Conservation (phyloP, 2,888 invertebrate genomes). For the Panopea generosa region DNA sequence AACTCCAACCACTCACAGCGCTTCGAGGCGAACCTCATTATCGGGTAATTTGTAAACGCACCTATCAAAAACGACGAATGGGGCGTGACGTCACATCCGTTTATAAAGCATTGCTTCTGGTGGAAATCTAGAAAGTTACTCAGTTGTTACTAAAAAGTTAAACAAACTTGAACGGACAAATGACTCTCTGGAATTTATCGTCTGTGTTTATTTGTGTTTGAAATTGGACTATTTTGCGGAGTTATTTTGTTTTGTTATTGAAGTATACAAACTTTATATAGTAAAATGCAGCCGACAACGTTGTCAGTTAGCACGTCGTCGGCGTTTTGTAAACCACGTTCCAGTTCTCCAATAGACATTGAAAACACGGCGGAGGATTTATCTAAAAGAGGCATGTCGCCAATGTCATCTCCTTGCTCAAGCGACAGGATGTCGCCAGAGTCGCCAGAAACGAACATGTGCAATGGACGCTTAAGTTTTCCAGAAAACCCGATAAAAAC, state of each 20-base stretch:
- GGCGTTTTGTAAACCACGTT: slow-evolving; percentile 55
- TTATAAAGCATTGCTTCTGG: slow-evolving; percentile 52
- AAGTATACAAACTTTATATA: background rate
- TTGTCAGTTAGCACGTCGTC: slow-evolving; percentile 57
- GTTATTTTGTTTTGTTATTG: background rate
- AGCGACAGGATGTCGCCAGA: slow-evolving; percentile 57
- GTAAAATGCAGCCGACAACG: slow-evolving; percentile 56
- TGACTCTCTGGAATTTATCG: background rate
- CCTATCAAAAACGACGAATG: slow-evolving; percentile 53
- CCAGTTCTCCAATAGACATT: slow-evolving; percentile 53
- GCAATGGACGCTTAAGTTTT: slow-evolving; percentile 48
- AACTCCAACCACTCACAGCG: slow-evolving; percentile 57
- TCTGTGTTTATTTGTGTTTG: slow-evolving; percentile 1
- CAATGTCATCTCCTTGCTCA: slow-evolving; percentile 38
- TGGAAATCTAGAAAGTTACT: slow-evolving; percentile 38
- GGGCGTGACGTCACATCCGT: slow-evolving; percentile 67
- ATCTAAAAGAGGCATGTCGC: slow-evolving; percentile 40
- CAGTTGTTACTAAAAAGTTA: slow-evolving; percentile 28
- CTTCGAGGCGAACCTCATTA: slow-evolving; percentile 68
- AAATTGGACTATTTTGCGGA: slow-evolving; percentile 3
- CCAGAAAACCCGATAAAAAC: slow-evolving; percentile 42
- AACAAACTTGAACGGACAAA: slow-evolving; percentile 20
- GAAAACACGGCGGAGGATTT: slow-evolving; percentile 56
- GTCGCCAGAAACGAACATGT: slow-evolving; percentile 35
- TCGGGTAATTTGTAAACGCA: slow-evolving; percentile 65